These are phyloP conservation scores for Osmerus eperlanus DNA, from an alignment of 2,113 vertebrate genomes.

Conservation along the genomic window DNA sequence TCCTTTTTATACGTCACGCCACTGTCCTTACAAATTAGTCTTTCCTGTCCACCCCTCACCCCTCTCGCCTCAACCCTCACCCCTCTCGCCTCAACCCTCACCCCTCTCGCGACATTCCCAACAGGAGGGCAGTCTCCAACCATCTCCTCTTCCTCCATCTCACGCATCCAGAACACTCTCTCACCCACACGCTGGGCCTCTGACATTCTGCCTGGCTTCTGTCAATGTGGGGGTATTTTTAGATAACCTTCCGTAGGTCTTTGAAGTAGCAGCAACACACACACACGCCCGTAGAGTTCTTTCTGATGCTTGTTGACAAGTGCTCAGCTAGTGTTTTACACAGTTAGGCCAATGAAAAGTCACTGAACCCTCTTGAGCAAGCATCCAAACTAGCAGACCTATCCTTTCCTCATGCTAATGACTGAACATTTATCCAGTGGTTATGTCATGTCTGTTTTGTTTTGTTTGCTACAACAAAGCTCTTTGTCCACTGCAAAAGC, in stretches of 20 bases:
- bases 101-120: not conserved
- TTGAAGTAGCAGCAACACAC: constrained; percentile 46
- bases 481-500: constrained; percentile 52
- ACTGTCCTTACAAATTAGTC: not conserved
- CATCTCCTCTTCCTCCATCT: constrained; percentile 1
- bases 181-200: constrained; percentile 17
- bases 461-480: constrained; percentile 41
- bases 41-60: not conserved
- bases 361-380: too few species aligned
- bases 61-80: not conserved
- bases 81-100: not conserved
- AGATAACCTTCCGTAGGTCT: constrained; percentile 41
- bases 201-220: constrained; percentile 38
- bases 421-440: too few species aligned
- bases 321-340: too few species aligned
- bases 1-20: not conserved
- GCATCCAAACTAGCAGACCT: too few species aligned
- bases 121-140: not conserved
- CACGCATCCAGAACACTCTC: constrained; percentile 3
- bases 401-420: too few species aligned
- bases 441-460: constrained; percentile 38
- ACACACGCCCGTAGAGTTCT: too few species aligned
- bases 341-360: too few species aligned
- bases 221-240: constrained; percentile 47
- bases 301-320: too few species aligned